These are phyloP conservation scores for Scopus umbretta DNA, from an alignment of 2,113 vertebrate genomes.

Conservation along the genomic window DNA sequence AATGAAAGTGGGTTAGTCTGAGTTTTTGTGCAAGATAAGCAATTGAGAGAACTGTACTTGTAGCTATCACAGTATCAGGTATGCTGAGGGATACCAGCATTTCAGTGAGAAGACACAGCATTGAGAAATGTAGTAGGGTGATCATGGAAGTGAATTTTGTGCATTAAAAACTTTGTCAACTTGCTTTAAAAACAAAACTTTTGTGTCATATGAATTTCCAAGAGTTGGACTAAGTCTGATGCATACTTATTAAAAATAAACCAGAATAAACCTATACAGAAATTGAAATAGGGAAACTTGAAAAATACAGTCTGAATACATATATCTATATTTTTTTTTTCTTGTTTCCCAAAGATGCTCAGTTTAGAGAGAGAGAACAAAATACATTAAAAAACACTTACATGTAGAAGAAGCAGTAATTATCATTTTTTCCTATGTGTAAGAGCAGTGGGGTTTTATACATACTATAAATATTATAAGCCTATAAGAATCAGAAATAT, in stretches of 20 bases:
- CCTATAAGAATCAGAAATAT: not conserved
- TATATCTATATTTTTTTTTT: not conserved
- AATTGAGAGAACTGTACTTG: not conserved
- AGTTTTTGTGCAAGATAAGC: not conserved
- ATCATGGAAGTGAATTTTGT: not conserved
- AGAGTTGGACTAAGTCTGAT: not conserved
- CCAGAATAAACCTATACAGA: not conserved
- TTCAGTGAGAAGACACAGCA: not conserved
- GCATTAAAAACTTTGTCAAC: not conserved
- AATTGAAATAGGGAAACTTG: not conserved
- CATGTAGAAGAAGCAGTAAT: not conserved
- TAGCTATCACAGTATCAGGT: not conserved
- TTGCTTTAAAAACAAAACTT: not conserved
- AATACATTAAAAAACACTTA: not conserved
- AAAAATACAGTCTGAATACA: not conserved
- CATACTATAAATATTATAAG: not conserved
- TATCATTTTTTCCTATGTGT: rapidly evolving
- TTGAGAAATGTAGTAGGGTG: not conserved
- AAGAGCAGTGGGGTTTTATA: not conserved
- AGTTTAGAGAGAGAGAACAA: not conserved
- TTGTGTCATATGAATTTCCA: not conserved
- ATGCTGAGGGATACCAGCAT: not conserved
- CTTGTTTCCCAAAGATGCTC: not conserved
- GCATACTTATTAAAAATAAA: not conserved
- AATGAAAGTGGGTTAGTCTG: not conserved